Conservation (phyloP, 64 coral and sea anemone genomes). For the Orbicella faveolata region DNA sequence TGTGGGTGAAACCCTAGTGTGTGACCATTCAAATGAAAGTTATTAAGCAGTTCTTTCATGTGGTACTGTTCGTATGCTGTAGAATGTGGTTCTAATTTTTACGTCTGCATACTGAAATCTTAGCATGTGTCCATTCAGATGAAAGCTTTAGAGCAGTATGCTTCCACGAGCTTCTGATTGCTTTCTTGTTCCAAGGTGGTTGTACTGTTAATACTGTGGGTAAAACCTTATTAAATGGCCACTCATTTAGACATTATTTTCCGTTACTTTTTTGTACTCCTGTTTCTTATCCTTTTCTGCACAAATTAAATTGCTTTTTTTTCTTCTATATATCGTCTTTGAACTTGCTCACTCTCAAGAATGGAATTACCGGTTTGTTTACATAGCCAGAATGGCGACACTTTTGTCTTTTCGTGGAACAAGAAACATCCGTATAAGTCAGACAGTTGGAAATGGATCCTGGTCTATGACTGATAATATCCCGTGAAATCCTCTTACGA, state of each 20-base stretch:
- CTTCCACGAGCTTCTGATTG: too few species aligned
- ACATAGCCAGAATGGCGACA: conserved; percentile 15
- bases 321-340: not conserved
- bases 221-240: not conserved
- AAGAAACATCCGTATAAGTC: not conserved
- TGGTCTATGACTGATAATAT: not conserved
- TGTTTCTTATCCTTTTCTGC: too few species aligned
- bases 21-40: too few species aligned
- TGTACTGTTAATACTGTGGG: not conserved
- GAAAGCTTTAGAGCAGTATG: not conserved
- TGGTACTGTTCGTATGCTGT: too few species aligned
- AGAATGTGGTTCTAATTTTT: too few species aligned
- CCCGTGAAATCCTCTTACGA: conserved; percentile 22
- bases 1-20: too few species aligned
- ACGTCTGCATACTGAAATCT: too few species aligned
- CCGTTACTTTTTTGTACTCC: too few species aligned
- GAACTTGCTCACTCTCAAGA: not conserved
- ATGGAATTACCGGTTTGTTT: not conserved
- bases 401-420: not conserved
- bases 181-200: too few species aligned
- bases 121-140: not conserved
- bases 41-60: too few species aligned
- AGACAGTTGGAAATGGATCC: conserved; percentile 10
- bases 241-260: too few species aligned
- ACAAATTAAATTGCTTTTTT: too few species aligned